Percentiles rank a stretch among this genome's conserved stretches.
phyloP scores from a whole-genome alignment of 2,113 vertebrate genomes.

The Nipponia nippon region DNA sequence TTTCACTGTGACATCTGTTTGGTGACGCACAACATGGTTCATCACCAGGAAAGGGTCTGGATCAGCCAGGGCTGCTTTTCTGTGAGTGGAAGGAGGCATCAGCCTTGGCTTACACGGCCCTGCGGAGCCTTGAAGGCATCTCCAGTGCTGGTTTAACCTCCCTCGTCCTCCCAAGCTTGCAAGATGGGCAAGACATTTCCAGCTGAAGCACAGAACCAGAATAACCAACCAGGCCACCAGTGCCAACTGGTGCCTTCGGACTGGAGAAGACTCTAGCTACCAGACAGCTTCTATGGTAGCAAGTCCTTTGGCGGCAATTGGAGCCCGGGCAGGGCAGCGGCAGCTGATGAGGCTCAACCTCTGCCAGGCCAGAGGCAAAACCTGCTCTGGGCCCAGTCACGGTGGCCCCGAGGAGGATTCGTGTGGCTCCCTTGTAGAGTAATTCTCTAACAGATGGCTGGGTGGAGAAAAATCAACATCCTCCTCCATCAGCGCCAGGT shows the following conservation, averaged over 20 bases:
- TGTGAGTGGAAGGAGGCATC: neutral
- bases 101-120: accelerated
- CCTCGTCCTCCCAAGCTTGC: neutral
- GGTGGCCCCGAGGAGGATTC: neutral
- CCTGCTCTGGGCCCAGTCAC: neutral
- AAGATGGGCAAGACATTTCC: neutral
- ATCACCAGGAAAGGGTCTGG: neutral
- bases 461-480: neutral
- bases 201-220: neutral
- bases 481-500: neutral
- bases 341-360: neutral
- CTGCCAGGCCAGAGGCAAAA: neutral
- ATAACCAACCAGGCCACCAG: neutral
- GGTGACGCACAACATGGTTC: accelerated
- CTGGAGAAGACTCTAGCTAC: neutral
- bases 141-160: neutral
- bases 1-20: neutral
- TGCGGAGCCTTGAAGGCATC: neutral
- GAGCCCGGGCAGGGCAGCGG: neutral
- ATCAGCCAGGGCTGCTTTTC: neutral
- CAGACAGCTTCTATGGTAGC: neutral
- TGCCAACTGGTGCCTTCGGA: neutral
- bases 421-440: neutral
- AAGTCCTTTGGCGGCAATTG: neutral
- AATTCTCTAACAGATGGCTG: neutral